These are phyloP conservation scores for Bombus polaris DNA, from an alignment of 1,140 invertebrate genomes.

Conservation along the genomic window DNA sequence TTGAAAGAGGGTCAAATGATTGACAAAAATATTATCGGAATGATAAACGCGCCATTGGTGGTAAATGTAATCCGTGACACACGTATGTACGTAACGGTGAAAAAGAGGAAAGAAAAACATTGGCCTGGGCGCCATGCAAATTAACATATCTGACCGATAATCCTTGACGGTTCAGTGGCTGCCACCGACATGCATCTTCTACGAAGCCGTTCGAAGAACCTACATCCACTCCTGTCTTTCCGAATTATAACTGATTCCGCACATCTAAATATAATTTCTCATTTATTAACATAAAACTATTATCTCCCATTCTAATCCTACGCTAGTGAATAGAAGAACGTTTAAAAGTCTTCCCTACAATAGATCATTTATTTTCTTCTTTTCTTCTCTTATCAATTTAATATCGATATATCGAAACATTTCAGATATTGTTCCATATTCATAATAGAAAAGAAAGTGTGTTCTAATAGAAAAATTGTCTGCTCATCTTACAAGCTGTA, in stretches of 20 bases:
- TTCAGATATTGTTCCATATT: too few relatives aligned
- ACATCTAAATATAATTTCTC: not conserved
- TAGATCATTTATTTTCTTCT: too few relatives aligned
- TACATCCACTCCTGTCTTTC: not conserved
- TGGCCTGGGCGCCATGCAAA: slow-evolving; percentile 69
- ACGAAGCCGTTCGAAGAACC: not conserved
- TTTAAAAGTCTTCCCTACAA: too few relatives aligned
- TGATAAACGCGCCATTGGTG: not conserved
- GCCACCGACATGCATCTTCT: slow-evolving; percentile 31
- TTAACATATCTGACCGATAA: slow-evolving; percentile 80
- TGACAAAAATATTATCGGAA: not conserved
- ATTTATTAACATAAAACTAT: too few relatives aligned
- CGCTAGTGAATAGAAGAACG: too few relatives aligned
- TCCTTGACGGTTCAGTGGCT: slow-evolving; percentile 68
- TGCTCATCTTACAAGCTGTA: too few relatives aligned
- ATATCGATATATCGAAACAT: too few relatives aligned
- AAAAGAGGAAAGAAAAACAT: slow-evolving; percentile 4
- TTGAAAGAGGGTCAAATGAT: not conserved
- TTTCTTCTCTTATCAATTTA: too few relatives aligned
- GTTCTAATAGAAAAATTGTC: too few relatives aligned
- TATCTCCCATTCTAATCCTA: too few relatives aligned
- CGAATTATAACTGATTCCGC: not conserved
- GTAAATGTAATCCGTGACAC: not conserved
- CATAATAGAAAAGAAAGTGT: too few relatives aligned
- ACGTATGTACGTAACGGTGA: not conserved